Percentiles rank a stretch among this genome's conserved stretches.
Conservation (phyloP, 1,140 invertebrate genomes). For the Vanessa atalanta region DNA sequence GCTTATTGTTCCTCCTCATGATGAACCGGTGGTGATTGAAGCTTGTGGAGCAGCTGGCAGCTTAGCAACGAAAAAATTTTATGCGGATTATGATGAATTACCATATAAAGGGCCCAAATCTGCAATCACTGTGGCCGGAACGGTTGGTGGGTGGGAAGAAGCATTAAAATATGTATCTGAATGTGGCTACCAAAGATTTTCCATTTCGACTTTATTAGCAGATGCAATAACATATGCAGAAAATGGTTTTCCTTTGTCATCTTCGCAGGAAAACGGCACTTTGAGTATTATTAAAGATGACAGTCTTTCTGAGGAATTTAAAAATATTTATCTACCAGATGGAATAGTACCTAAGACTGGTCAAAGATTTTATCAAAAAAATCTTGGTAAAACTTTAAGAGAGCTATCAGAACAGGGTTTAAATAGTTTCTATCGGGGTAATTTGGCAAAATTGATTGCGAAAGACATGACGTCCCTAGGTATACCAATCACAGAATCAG, state of each 20-base stretch:
- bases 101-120: slow-evolving; percentile 60
- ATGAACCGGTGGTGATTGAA: slow-evolving; percentile 64
- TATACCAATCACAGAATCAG: slow-evolving; percentile 66
- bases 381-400: slow-evolving; percentile 60
- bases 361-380: slow-evolving; percentile 61
- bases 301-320: slow-evolving; percentile 49
- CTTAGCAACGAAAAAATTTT: slow-evolving; percentile 57
- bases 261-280: slow-evolving; percentile 41
- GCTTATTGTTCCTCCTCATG: slow-evolving; percentile 67
- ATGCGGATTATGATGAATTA: slow-evolving; percentile 48
- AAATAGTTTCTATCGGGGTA: slow-evolving; percentile 67
- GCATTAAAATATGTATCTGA: slow-evolving; percentile 66
- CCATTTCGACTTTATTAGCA: slow-evolving; percentile 54
- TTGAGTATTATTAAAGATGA: slow-evolving; percentile 9
- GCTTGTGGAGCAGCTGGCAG: slow-evolving; percentile 67
- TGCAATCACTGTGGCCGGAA: slow-evolving; percentile 65
- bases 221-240: slow-evolving; percentile 71
- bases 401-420: slow-evolving; percentile 57
- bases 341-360: slow-evolving; percentile 51
- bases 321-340: slow-evolving; percentile 51
- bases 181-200: slow-evolving; percentile 60
- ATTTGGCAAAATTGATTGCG: slow-evolving; percentile 60
- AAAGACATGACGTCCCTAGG: slow-evolving; percentile 62
- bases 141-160: slow-evolving; percentile 70
- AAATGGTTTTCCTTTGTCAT: slow-evolving; percentile 60